Evolutionary conservation across 2,797 vertebrate genomes (phyloP), one percentile per base, ranked within the genome.

Genomic region (Orestias chungarensis): DNA sequence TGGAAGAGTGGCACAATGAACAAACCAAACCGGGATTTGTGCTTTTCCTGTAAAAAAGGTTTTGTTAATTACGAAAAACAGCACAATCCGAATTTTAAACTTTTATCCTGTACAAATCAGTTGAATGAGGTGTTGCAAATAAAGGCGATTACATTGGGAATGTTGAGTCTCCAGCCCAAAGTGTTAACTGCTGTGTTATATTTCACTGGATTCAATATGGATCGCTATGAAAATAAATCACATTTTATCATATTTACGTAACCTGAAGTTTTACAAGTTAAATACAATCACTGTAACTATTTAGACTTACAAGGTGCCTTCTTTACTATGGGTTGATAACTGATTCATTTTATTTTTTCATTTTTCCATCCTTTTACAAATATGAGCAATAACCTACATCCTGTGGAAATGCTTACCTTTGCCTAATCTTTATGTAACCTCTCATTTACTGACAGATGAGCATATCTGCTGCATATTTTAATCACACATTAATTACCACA

Each of bases 1-100:
- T 89, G 87, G 83, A 78, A 75, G 80, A 85, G 85, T 86, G 85
- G 62, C 82, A 87, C 72, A 84, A 76, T 87, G 72, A 82, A 61
- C 71, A 47, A 47, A 78, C 27, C 68, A 43, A 66, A 75, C 71
- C 71, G 78, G 76, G 54, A 59, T 33, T 49, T 46, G 1, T 38
- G 71, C 46, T 66, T 78, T 90, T 89, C 80, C 78, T 82, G 73
- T 64, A 55, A 52, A 25, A 46, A n/a, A 31, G 33, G 55, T 59
- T 59, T 40, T 64, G 59, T 25, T 25, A 27, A 64, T n/a, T 62
- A 35, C 33, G 20, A 62, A 42, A 42, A 50, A 10, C 49, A 27
- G 20, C 20, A 40, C 49, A 49, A 55, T 25, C 29, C 38, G 0
- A 55, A 50, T n/a, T 23, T 43, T 12, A 12, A 9, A 49, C 49